Base-by-base conservation (phyloP, 2,113 vertebrate species). In the Tetrao urogallus region DNA sequence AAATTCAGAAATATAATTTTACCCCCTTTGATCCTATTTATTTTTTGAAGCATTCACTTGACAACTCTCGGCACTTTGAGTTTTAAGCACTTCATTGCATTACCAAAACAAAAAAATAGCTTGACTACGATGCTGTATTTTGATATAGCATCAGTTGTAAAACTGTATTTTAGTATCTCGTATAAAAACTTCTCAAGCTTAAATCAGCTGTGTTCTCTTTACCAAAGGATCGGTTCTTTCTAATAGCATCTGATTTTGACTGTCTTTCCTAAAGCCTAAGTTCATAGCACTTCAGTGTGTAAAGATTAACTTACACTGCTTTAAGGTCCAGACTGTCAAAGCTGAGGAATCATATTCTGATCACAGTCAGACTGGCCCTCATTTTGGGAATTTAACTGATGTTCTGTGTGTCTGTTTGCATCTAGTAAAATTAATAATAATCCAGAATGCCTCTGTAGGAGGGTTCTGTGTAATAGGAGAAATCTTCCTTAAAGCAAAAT, bases 371-470 rank as follows among this genome's bases (percentile, higher is more conserved):
- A 98, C 97, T 97, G 94, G 97, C 98, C 89, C 88, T 93, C 82
- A 76, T 61, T 28, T 93, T 27, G 76, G 94, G 81, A 94, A 87
- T 95, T 96, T 97, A 97, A 98, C 97, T 97, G 97, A 97, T 98
- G 97, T 98, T 98, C 98, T 66, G 97, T 98, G 91, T 97, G 95
- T 97, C 97, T 92, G 13, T 48, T 91, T 97, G 96, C 93, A 32
- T 76, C 92, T 78, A 94, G 75, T 93, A 93, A 97, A 94, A 94
- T 97, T 88, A 96, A 95, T 96, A 97, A 94, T 91, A 91, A 95
- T 94, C 20, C 73, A 36, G 5, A 93, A 94, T 86, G 80, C 82
- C 71, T 93, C 87, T 74, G 2, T 82, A 45, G 77, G 30, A 96
- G 90, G 32, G 56, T n/a, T 81, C 64, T 73, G 4, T 48, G 60